phyloP scores from a whole-genome alignment of 92 coral and sea anemone genomes.

The Diadumene lineata region DNA sequence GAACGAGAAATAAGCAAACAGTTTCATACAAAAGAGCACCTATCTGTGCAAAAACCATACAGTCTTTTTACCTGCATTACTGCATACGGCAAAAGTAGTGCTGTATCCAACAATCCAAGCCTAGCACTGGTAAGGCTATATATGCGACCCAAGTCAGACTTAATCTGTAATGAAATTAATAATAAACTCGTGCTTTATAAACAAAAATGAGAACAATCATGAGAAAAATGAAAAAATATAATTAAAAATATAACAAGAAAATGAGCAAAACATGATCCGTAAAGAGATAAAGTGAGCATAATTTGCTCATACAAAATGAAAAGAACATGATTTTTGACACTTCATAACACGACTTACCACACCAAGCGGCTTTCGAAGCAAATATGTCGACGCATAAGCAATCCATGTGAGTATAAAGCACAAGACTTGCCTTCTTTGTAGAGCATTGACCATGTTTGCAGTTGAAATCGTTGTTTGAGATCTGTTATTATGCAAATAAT shows the following conservation, averaged over 20 bases:
- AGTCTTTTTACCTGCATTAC: conserved; percentile 94
- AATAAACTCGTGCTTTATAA: background rate
- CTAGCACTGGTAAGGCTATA: conserved; percentile 69
- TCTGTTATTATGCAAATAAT: background rate
- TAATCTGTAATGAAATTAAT: conserved; percentile 48
- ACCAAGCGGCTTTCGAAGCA: conserved; percentile 93
- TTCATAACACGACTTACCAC: conserved; percentile 72
- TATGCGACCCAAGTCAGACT: conserved; percentile 73
- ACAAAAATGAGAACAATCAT: background rate
- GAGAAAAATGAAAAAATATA: no score
- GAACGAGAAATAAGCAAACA: no score
- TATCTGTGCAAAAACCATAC: no score
- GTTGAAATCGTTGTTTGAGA: background rate
- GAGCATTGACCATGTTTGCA: conserved; percentile 26
- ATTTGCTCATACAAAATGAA: no score
- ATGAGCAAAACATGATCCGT: no score
- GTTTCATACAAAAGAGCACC: no score
- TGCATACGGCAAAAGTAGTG: conserved; percentile 89
- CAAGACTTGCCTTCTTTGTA: conserved; percentile 66
- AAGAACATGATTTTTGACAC: no score
- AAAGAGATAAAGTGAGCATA: no score
- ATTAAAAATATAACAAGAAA: no score
- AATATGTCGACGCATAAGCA: conserved; percentile 88
- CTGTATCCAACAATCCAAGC: conserved; percentile 87
- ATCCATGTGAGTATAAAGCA: conserved; percentile 79